A percentile compares a stretch with the other conserved stretches of the same genome.
phyloP scores from a whole-genome alignment of 2,888 invertebrate species.

The Orthosia cruda region DNA sequence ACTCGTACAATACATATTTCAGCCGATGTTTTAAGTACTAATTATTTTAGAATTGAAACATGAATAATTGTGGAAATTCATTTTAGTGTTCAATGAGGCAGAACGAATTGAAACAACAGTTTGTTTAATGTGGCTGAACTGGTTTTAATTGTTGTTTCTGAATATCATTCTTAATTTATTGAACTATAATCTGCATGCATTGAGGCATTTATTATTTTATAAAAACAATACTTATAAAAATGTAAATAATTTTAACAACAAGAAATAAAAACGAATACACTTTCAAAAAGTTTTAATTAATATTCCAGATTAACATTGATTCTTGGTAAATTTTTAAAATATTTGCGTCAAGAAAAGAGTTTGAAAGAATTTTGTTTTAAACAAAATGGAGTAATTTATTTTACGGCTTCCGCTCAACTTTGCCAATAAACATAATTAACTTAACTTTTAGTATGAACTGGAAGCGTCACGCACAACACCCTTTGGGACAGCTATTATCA shows the following conservation, averaged over 20 bases:
- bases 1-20: not conserved
- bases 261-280: not conserved
- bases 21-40: not conserved
- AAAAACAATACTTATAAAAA: not conserved
- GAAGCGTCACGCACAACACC: slow-evolving; percentile 64
- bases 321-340: slow-evolving; percentile 36
- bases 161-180: not conserved
- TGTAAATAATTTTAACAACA: not conserved
- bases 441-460: slow-evolving; percentile 59
- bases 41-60: slow-evolving; percentile 17
- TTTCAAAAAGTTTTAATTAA: slow-evolving; percentile 32
- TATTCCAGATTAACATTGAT: slow-evolving; percentile 45
- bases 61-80: slow-evolving; percentile 3
- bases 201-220: not conserved
- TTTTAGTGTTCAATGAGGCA: slow-evolving; percentile 24
- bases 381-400: slow-evolving; percentile 59
- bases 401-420: slow-evolving; percentile 61
- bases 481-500: slow-evolving; percentile 58
- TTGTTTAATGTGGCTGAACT: slow-evolving; percentile 12
- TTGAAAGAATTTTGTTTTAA: slow-evolving; percentile 55
- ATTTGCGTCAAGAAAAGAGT: slow-evolving; percentile 48
- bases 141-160: slow-evolving; percentile 24
- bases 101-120: slow-evolving; percentile 34
- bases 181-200: not conserved
- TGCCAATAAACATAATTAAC: slow-evolving; percentile 62